Percentiles rank a stretch among this genome's conserved stretches.
Conservation (phyloP, 1,140 invertebrate species). For the Heliconius nattereri region DNA sequence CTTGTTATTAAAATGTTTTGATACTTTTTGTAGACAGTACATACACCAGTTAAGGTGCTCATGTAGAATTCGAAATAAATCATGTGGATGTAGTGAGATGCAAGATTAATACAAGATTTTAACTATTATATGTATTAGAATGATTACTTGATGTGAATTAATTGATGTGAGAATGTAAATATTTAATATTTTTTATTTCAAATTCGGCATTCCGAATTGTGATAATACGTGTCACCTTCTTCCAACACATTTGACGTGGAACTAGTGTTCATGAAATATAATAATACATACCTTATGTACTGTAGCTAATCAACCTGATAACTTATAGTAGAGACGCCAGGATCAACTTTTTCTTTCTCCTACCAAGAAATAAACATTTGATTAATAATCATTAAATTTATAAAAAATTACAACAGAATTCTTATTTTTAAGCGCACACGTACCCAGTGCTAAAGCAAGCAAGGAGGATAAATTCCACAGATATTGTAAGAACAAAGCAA, state of each 20-base stretch:
- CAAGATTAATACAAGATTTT: not conserved
- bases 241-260: conserved; percentile 81
- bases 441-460: conserved; percentile 68
- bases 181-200: not conserved
- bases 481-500: conserved; percentile 14
- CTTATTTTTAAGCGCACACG: conserved; percentile 51
- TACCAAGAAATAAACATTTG: conserved; percentile 56
- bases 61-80: not conserved
- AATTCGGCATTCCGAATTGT: conserved; percentile 51
- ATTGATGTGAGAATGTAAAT: not conserved
- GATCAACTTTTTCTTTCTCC: conserved; percentile 63
- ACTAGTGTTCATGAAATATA: conserved; percentile 61
- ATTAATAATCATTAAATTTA: conserved; percentile 41
- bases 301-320: conserved; percentile 75
- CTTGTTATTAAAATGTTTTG: not conserved
- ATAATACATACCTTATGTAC: conserved; percentile 71
- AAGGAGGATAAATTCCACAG: conserved; percentile 54
- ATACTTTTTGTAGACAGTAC: not conserved
- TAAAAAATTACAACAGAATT: conserved; percentile 54
- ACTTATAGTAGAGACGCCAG: conserved; percentile 72
- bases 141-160: not conserved
- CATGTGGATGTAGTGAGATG: not conserved
- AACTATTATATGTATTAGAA: not conserved
- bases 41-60: not conserved
- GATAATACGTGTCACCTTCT: conserved; percentile 81